phyloP scores from a whole-genome alignment of 2,888 invertebrate genomes.

The Drosophila anomelani region DNA sequence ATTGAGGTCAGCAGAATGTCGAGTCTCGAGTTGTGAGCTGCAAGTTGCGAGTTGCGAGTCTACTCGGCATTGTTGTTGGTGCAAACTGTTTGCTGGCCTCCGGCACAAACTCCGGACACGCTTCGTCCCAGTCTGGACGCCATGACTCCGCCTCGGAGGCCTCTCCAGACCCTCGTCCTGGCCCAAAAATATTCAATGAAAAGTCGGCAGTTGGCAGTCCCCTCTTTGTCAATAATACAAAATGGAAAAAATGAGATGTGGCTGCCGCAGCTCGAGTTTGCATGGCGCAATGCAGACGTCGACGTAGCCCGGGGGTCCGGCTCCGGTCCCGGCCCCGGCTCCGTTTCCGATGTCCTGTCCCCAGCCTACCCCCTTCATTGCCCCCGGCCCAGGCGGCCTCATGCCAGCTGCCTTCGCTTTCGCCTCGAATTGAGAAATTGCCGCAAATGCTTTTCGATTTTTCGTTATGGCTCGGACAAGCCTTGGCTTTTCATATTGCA shows the following conservation, averaged over 20 bases:
- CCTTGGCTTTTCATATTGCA: slow-evolving; percentile 75
- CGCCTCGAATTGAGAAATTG: slow-evolving; percentile 68
- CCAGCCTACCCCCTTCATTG: not conserved
- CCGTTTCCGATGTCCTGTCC: slow-evolving; percentile 6
- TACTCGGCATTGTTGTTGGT: slow-evolving; percentile 32
- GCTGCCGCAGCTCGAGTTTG: slow-evolving; percentile 34
- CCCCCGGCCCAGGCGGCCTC: slow-evolving; percentile 7
- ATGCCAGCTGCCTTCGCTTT: slow-evolving; percentile 34
- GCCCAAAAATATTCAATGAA: slow-evolving; percentile 69
- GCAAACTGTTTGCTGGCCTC: slow-evolving; percentile 74
- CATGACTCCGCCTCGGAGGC: slow-evolving; percentile 28
- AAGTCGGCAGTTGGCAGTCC: slow-evolving; percentile 52
- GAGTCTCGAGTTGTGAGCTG: slow-evolving; percentile 19
- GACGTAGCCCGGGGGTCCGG: slow-evolving; percentile 39
- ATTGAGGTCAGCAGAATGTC: slow-evolving; percentile 75
- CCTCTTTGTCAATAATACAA: slow-evolving; percentile 66
- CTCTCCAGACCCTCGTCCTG: slow-evolving; percentile 14
- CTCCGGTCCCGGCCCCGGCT: slow-evolving; percentile 5
- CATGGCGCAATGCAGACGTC: slow-evolving; percentile 62
- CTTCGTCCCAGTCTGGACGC: slow-evolving; percentile 27
- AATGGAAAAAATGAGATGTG: slow-evolving; percentile 46
- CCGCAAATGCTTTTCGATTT: slow-evolving; percentile 76
- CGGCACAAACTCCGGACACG: slow-evolving; percentile 72
- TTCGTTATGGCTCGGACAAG: slow-evolving; percentile 57
- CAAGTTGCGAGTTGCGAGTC: slow-evolving; percentile 9